Evolutionary conservation across 2,888 invertebrate species (phyloP), one percentile per base, ranked within the genome.

Genomic region (Chironomus riparius): DNA sequence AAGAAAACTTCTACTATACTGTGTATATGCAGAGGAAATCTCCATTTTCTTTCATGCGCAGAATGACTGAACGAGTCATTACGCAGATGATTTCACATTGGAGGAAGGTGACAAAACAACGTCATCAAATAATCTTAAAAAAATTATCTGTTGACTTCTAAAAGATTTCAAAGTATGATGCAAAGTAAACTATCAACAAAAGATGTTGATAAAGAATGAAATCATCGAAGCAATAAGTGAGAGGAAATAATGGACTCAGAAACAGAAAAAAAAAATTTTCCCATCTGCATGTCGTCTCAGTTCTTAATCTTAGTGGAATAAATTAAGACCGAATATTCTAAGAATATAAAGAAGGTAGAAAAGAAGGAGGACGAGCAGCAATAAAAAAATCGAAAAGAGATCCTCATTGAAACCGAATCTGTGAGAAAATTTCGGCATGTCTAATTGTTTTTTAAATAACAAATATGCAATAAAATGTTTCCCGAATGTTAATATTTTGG

Each of bases 221-320:
- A 56, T 56, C 56, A 56, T 56, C 56, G 56, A 56, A 56, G 56
- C 65, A 24, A 24, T 65, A 12, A 24, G 24, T 65, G 65, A 3
- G 65, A 65, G 0, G 21, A 65, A 12, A 65, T n/a, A 65, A 65
- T 65, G 21, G 21, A 65, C 65, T 21, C 18, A 24, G 5, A 71
- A 38, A 61, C 28, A 28, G n/a, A n/a, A n/a, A n/a, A 12, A 62
- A 61, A 72, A 62, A 24, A 61, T 61, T 62, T 72, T 72, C 72
- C 72, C 72, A 72, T 72, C 72, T 72, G 72, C 72, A 72, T 72
- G 72, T 72, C 72, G 72, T 72, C 72, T 72, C 38, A 38, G 56
- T 65, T 13, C 38, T 38, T 38, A 38, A 38, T 38, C 38, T 38
- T 38, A 10, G 38, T 22, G 18, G 68, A 61, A 72, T 72, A 72